These are phyloP conservation scores for Nemotelus pantherinus DNA, from an alignment of 2,888 invertebrate species.

Conservation along the genomic window DNA sequence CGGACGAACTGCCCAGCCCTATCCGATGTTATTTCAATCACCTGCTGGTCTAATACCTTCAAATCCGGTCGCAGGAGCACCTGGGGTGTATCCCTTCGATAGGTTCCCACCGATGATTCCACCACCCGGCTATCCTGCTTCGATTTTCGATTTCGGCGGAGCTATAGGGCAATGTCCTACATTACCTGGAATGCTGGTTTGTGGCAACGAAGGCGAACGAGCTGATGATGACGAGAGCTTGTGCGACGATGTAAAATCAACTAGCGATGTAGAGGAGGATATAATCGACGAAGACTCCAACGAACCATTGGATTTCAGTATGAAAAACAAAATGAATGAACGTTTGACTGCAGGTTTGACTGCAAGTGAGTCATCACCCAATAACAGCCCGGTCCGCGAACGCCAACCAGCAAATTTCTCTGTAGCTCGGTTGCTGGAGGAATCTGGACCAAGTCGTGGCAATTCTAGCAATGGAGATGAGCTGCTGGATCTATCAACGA, in stretches of 20 bases:
- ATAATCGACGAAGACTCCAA: constrained; percentile 54
- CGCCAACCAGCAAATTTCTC: constrained; percentile 56
- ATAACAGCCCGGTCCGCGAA: constrained; percentile 59
- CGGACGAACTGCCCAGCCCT: constrained; percentile 82
- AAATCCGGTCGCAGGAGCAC: constrained; percentile 68
- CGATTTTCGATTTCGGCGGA: constrained; percentile 59
- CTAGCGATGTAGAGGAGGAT: constrained; percentile 53
- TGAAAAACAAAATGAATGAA: constrained; percentile 57
- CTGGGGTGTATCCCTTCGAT: constrained; percentile 70
- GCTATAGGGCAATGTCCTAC: constrained; percentile 10
- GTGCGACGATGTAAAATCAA: constrained; percentile 47
- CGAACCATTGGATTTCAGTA: constrained; percentile 62
- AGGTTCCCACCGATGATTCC: constrained; percentile 72
- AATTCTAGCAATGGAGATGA: constrained; percentile 2
- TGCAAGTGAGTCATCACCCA: constrained; percentile 50
- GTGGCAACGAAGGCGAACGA: constrained; percentile 15
- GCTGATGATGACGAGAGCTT: constrained; percentile 47
- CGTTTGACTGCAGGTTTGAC: constrained; percentile 43
- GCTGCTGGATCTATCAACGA: constrained; percentile 33
- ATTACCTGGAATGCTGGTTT: not conserved
- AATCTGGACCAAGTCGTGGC: not conserved
- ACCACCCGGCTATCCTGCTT: constrained; percentile 53
- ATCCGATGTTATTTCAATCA: constrained; percentile 74
- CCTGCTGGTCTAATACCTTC: constrained; percentile 66
- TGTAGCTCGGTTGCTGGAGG: constrained; percentile 16